These are phyloP conservation scores for Tinea semifulvella DNA, from an alignment of 2,888 invertebrate genomes.

Conservation along the genomic window DNA sequence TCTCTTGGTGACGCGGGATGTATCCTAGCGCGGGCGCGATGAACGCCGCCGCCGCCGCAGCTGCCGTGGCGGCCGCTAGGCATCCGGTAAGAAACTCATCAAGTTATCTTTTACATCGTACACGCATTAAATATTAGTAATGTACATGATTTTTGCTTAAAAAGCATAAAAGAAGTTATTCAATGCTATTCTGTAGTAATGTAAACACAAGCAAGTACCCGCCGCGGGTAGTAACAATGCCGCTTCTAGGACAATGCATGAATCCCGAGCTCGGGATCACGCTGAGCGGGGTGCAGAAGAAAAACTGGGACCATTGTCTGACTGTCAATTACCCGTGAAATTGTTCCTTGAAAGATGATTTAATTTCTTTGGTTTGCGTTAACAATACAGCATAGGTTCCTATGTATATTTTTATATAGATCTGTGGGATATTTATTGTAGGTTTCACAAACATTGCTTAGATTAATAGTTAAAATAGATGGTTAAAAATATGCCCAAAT, in stretches of 20 bases:
- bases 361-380: too few relatives aligned
- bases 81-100: conserved; percentile 79
- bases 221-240: conserved; percentile 4
- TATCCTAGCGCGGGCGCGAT: conserved; percentile 85
- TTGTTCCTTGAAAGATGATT: conserved; percentile 25
- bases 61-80: conserved; percentile 84
- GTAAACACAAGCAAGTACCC: background rate
- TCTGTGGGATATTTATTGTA: too few relatives aligned
- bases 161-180: background rate
- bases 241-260: background rate
- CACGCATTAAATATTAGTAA: too few relatives aligned
- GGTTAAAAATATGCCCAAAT: too few relatives aligned
- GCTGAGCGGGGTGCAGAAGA: conserved; percentile 16
- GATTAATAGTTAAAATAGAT: too few relatives aligned
- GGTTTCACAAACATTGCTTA: too few relatives aligned
- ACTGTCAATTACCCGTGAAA: conserved; percentile 54
- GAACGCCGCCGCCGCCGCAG: conserved; percentile 87
- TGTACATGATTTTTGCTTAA: background rate
- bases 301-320: conserved; percentile 34
- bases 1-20: conserved; percentile 71
- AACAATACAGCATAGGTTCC: conserved; percentile 1
- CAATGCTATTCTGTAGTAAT: background rate
- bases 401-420: too few relatives aligned
- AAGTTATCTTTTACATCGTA: too few relatives aligned
- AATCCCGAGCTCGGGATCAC: conserved; percentile 5